These are phyloP conservation scores for Amphipyra tragopoginis DNA, from an alignment of 2,888 invertebrate genomes.

Conservation along the genomic window DNA sequence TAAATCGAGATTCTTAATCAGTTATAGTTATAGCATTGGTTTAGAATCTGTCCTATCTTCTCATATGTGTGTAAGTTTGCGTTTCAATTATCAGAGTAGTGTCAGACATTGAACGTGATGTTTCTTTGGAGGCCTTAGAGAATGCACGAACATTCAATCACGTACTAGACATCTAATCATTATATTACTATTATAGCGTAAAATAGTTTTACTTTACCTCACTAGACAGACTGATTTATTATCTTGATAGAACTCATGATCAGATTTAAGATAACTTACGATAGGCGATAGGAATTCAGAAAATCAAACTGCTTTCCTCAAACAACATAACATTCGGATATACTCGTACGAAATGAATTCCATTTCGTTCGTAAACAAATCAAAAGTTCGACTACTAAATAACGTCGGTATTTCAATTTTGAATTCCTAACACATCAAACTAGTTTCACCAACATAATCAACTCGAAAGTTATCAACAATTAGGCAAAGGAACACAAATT, in stretches of 20 bases:
- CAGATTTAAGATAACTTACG: too few species aligned
- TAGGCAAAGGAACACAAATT: conserved; percentile 34
- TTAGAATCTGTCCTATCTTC: conserved; percentile 4
- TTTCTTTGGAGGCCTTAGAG: conserved; percentile 36
- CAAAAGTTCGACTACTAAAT: conserved; percentile 5
- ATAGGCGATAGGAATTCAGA: too few species aligned
- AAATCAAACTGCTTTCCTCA: background rate
- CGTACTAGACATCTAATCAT: conserved; percentile 23
- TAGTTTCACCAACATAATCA: conserved; percentile 25
- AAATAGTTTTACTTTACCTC: conserved; percentile 1
- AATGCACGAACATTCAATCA: conserved; percentile 28
- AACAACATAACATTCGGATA: conserved; percentile 18
- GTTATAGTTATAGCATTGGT: too few species aligned
- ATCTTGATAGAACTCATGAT: too few species aligned
- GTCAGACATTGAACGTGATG: conserved; percentile 46
- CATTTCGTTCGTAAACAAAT: conserved; percentile 13
- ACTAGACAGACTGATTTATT: background rate
- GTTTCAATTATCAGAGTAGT: conserved; percentile 40
- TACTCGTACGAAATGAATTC: conserved; percentile 1
- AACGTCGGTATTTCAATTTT: conserved; percentile 28
- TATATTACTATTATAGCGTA: conserved; percentile 4
- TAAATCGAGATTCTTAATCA: too few species aligned
- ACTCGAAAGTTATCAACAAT: conserved; percentile 41
- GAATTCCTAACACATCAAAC: conserved; percentile 16
- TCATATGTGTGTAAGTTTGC: conserved; percentile 8